phyloP scores from a whole-genome alignment of 1,140 invertebrate species.

The Apis florea region DNA sequence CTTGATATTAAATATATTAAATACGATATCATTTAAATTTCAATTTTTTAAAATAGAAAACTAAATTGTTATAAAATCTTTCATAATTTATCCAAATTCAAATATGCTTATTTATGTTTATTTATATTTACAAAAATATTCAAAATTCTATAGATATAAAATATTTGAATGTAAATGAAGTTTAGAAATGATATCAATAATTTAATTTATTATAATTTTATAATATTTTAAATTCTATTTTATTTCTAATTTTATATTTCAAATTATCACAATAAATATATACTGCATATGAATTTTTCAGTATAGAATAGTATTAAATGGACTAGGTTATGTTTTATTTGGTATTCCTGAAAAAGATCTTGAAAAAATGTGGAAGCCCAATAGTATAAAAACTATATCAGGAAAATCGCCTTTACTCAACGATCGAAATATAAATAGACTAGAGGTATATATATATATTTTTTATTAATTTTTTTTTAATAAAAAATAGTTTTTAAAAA shows the following conservation, averaged over 20 bases:
- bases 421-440: background rate
- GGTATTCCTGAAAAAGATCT: slow-evolving; percentile 87
- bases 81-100: too few relatives aligned
- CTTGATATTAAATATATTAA: too few relatives aligned
- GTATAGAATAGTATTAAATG: slow-evolving; percentile 89
- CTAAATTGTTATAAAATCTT: too few relatives aligned
- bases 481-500: background rate
- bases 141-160: too few relatives aligned
- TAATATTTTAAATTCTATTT: background rate
- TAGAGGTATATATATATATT: background rate
- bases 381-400: slow-evolving; percentile 82
- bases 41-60: too few relatives aligned
- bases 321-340: slow-evolving; percentile 88
- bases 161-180: too few relatives aligned
- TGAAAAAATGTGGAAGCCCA: slow-evolving; percentile 86
- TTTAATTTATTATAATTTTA: background rate
- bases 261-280: background rate
- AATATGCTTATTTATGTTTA: too few relatives aligned
- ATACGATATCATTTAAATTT: too few relatives aligned
- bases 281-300: slow-evolving; percentile 70
- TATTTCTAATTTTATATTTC: background rate
- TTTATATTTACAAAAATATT: too few relatives aligned
- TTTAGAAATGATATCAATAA: too few relatives aligned
- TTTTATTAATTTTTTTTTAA: background rate
- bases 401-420: slow-evolving; percentile 78